Evolutionary conservation across 2,888 invertebrate genomes (phyloP), one percentile per base, ranked within the genome.

Genomic region (Lathronympha strigana): DNA sequence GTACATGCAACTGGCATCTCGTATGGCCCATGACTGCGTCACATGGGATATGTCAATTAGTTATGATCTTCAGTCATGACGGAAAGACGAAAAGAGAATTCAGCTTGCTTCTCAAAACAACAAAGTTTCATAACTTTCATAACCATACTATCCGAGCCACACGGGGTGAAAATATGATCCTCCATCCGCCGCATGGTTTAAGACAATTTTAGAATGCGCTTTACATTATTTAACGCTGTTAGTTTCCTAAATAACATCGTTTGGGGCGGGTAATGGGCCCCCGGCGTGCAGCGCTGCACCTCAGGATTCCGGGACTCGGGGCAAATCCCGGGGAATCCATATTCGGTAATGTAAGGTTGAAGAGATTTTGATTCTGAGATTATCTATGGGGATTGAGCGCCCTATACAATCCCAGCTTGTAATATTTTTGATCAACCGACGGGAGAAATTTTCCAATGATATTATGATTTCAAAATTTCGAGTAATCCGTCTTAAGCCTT

Each of bases 231-330:
- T 45, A 45, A 21, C 45, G 21, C 43, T 43, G 9, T 45, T 45
- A 21, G 45, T 45, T 47, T 47, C 21, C 47, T 23, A n/a, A n/a
- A n/a, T n/a, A 47, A 47, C 23, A 9, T 23, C 45, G 45, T 45
- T 45, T 45, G 45, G 40, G 21, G 4, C 19, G 19, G 21, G 43
- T 19, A 43, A 47, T 47, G 23, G 23, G 47, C 23, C 21, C 47
- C 47, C 5, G 47, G 23, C 47, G 47, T 47, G 47, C 47, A 47
- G 23, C 47, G 23, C 2, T 47, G 47, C 47, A 47, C 47, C 47
- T 23, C 23, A n/a, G 23, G 43, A 43, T 5, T 47, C 47, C 23
- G n/a, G 23, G 47, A 23, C 19, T 47, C 43, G n/a, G 8, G n/a
- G 5, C 47, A 47, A 47, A 47, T 47, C 47, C 23, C 23, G 2